Conservation (phyloP, 2,797 vertebrate species). For the Yasuhikotakia modesta region DNA sequence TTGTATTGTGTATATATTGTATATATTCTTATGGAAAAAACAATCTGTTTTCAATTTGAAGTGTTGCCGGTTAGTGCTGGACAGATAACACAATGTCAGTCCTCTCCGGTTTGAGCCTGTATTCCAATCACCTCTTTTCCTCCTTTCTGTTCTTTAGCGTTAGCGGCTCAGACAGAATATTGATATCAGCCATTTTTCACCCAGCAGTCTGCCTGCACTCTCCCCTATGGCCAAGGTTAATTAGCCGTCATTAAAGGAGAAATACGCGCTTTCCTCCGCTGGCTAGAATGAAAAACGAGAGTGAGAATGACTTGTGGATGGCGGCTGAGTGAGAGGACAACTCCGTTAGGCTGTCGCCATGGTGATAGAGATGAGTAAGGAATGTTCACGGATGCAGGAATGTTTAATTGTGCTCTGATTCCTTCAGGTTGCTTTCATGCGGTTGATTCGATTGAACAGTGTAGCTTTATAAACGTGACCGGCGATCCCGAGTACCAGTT, state of each 20-base stretch:
- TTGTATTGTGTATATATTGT: no score
- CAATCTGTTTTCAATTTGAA: neutral
- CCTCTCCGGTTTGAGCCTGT: conserved; percentile 30
- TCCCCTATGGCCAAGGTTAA: conserved; percentile 63
- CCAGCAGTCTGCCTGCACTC: conserved; percentile 32
- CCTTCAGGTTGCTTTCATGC: conserved; percentile 55
- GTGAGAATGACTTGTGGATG: conserved; percentile 41
- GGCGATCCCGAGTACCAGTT: neutral
- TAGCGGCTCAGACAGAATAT: conserved; percentile 56
- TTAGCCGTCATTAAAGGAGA: conserved; percentile 65
- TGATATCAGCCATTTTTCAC: conserved; percentile 63
- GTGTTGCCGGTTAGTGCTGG: conserved; percentile 11
- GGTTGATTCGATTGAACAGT: conserved; percentile 27
- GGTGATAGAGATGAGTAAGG: conserved; percentile 60
- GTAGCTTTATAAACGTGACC: conserved; percentile 21
- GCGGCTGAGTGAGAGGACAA: conserved; percentile 47
- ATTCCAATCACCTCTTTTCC: neutral
- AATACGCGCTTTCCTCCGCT: conserved; percentile 51
- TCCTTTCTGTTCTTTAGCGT: conserved; percentile 40
- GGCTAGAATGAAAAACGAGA: conserved; percentile 55
- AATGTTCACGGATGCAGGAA: conserved; percentile 52
- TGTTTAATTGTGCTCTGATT: conserved; percentile 57
- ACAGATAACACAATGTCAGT: neutral
- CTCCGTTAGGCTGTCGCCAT: conserved; percentile 42
- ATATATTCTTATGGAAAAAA: neutral